Base-by-base conservation (phyloP, 2,797 vertebrate species). In the Hapalemur alaotrensis region DNA sequence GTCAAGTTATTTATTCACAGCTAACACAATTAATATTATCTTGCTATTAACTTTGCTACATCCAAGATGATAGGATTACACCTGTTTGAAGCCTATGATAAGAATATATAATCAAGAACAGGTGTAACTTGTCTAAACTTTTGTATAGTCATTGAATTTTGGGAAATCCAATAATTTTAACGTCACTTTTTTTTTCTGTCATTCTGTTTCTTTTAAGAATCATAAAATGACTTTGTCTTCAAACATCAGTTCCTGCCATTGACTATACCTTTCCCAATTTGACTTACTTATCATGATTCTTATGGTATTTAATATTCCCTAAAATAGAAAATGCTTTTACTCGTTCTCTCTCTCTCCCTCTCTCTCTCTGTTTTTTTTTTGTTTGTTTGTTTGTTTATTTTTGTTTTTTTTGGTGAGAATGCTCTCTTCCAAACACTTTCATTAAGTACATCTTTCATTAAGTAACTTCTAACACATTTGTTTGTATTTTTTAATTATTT, bases 101-200 rank as follows among this genome's bases (percentile, higher is more conserved):
- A 75, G 65, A 85, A 88, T 48, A 25, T 82, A 70, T 85, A 95
- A 70, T 67, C 12, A 80, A 84, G 12, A 22, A 87, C 9, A 65
- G 5, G 2, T 88, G 7, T 72, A 61, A 87, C 13, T 52, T 72
- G 11, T 48, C 6, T 92, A 83, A 83, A 80, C 10, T 83, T 90
- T 65, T 52, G 2, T 85, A 35, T 65, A n/a, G 28, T 88, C 38
- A 52, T 38, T n/a, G 41, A 80, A 87, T 89, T 95, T 95, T 7
- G 43, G 30, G 12, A 97, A 83, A 57, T 65, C 9, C 85, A 75
- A 78, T 41, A 30, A 28, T 84, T 93, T 86, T 75, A 96, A 89
- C 89, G 0, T 0, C 63, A 48, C 22, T 87, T 25, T 43, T 61
- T 61, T 78, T 86, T 81, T 7, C 7, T 57, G 4, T 50, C 14